Conservation (phyloP, 2,888 invertebrate species). For the Pharmacophagus antenor region DNA sequence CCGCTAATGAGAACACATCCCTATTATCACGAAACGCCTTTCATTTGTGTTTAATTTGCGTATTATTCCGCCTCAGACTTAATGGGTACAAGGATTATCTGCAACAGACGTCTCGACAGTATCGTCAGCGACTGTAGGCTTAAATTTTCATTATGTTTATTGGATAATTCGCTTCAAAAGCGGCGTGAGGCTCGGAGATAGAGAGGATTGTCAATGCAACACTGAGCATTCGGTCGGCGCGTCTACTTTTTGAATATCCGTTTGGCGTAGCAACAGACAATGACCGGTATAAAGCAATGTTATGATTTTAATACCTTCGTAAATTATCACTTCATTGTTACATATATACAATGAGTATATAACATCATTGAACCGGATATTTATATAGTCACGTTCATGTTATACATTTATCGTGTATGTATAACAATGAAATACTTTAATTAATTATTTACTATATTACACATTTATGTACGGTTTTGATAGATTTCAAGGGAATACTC, state of each 20-base stretch:
- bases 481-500: no score
- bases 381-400: no score
- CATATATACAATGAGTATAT: no score
- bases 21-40: conserved; percentile 25
- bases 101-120: conserved; percentile 63
- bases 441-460: no score
- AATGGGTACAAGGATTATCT: conserved; percentile 67
- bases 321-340: neutral
- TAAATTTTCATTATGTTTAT: conserved; percentile 81
- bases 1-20: conserved; percentile 16
- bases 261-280: conserved; percentile 34
- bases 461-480: no score
- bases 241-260: conserved; percentile 45
- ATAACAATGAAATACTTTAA: no score
- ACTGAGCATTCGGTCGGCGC: conserved; percentile 61
- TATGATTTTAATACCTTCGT: neutral
- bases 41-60: conserved; percentile 49
- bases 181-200: conserved; percentile 71
- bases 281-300: neutral
- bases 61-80: conserved; percentile 54
- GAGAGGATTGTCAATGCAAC: conserved; percentile 76
- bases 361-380: no score
- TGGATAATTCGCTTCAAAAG: conserved; percentile 73
- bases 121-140: conserved; percentile 70
- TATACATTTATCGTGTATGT: no score